phyloP scores from a whole-genome alignment of 2,797 vertebrate species.

The Capromys pilorides region DNA sequence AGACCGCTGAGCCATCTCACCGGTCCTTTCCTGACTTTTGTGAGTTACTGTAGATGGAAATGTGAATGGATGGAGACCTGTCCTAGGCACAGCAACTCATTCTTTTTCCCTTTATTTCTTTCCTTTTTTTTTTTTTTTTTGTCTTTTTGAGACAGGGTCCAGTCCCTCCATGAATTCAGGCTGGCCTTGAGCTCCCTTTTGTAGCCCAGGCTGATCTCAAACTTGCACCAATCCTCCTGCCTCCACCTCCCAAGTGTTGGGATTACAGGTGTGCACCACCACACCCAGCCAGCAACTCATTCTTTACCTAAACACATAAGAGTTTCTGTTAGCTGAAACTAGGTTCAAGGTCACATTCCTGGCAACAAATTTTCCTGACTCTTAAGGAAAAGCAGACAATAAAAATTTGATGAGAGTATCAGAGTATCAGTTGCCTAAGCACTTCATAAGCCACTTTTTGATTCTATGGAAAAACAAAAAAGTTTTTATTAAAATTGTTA shows the following conservation, averaged over 20 bases:
- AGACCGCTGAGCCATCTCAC: too few relatives aligned
- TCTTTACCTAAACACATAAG: slow-evolving; percentile 18
- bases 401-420: neutral
- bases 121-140: too few relatives aligned
- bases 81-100: neutral
- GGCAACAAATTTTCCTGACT: slow-evolving; percentile 36
- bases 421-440: neutral
- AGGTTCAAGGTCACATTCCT: neutral
- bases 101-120: neutral
- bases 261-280: too few relatives aligned
- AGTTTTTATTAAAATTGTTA: neutral
- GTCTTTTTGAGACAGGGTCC: too few relatives aligned
- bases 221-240: too few relatives aligned
- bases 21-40: neutral
- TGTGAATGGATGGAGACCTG: neutral
- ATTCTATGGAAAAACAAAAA: neutral
- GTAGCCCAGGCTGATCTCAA: too few relatives aligned
- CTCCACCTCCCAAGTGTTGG: too few relatives aligned
- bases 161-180: too few relatives aligned
- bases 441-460: slow-evolving; percentile 43
- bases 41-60: neutral
- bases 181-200: too few relatives aligned
- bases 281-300: neutral
- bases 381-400: slow-evolving; percentile 24
- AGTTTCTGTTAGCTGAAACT: neutral